Evolutionary conservation across 2,113 vertebrate species (phyloP), one percentile per base, ranked within the genome.

Genomic region (Silurus meridionalis): DNA sequence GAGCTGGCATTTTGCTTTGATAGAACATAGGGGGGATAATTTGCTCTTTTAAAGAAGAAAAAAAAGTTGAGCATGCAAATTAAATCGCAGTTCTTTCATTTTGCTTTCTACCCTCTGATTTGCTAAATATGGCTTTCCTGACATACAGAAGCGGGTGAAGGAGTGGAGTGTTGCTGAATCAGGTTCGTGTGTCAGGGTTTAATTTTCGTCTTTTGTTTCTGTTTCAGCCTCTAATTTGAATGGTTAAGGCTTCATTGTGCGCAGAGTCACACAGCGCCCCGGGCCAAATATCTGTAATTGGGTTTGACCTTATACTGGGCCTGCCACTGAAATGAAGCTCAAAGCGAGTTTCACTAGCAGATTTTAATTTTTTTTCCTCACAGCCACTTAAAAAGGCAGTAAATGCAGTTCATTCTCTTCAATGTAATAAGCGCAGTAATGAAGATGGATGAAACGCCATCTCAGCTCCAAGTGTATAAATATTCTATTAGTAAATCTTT

Each of bases 271-370:
- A 92, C 91, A 89, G 90, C 88, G 92, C 94, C 94, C 8, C 84
- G 92, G 94, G 94, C 94, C 93, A 92, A 91, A 92, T 92, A 94
- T 93, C 91, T 92, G 93, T 95, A 96, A 95, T 94, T 94, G 94
- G 92, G 93, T 95, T 95, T 94, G 94, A 95, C 95, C 95, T 88
- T 96, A 95, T 94, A 61, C 84, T 93, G 94, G 93, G 94, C 94
- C 95, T 94, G 94, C 93, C 94, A 95, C 79, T 94, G 93, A 91
- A 91, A 90, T 94, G 93, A 95, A 93, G 93, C 95, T 94, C 93
- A 88, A 87, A 93, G 91, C 90, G 25, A 90, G 92, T 92, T 95
- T 94, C 93, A 94, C 94, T 95, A 95, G 91, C 92, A 90, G 90
- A 14, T 86, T 90, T 91, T 37, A 2, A 37, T 37, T 37, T 37